Conservation (phyloP, 2,113 vertebrate species). For the Lepidothrix coronata region DNA sequence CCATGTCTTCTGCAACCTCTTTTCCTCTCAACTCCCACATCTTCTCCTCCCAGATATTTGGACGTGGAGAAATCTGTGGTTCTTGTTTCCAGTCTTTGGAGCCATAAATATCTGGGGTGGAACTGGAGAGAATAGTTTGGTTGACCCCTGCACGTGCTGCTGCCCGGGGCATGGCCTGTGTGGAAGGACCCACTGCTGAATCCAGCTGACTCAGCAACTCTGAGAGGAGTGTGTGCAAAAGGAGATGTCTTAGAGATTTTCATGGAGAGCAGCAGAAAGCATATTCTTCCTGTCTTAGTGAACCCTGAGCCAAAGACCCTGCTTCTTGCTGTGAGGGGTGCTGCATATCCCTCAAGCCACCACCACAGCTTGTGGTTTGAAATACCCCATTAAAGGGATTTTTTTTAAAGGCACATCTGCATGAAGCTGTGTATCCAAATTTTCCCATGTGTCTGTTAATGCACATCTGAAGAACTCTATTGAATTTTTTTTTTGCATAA, state of each 20-base stretch:
- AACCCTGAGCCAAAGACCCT: neutral
- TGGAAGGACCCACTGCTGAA: neutral
- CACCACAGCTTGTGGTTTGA: neutral
- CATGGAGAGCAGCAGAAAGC: neutral
- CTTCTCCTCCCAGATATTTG: neutral
- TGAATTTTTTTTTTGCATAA: neutral
- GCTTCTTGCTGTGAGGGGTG: neutral
- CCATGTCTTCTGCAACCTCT: neutral
- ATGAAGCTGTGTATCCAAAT: neutral
- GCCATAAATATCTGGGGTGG: constrained; percentile 3
- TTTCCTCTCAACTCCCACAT: neutral
- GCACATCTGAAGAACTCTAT: neutral
- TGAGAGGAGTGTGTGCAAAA: neutral
- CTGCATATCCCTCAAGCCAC: neutral
- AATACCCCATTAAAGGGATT: neutral
- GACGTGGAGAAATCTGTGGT: neutral
- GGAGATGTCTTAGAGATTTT: neutral
- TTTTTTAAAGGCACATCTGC: neutral
- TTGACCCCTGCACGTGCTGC: neutral
- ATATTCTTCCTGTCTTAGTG: neutral
- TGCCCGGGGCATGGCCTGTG: neutral
- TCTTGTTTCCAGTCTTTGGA: neutral
- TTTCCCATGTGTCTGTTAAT: neutral
- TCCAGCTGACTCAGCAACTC: neutral
- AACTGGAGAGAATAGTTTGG: neutral